A percentile compares a stretch with the other conserved stretches of the same genome.
Conservation (phyloP, 2,113 vertebrate genomes). For the Peucedramus taeniatus region DNA sequence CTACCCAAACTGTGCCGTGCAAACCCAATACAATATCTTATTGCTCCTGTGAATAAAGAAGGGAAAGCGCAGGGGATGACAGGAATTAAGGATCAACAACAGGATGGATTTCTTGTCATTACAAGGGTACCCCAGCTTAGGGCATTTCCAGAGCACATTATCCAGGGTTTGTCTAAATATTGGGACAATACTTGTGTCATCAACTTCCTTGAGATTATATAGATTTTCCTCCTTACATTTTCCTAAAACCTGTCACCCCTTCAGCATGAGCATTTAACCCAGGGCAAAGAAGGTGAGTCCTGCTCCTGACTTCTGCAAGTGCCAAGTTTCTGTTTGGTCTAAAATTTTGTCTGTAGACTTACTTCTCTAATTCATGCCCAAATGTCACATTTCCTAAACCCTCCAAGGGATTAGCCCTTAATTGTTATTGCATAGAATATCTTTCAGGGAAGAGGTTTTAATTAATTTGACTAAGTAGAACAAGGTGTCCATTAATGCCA, state of each 20-base stretch:
- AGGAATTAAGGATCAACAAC: not conserved
- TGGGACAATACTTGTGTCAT: not conserved
- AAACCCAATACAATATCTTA: not conserved
- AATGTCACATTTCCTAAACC: not conserved
- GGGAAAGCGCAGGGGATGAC: not conserved
- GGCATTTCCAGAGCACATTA: not conserved
- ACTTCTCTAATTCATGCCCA: not conserved
- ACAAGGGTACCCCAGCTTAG: rapidly evolving
- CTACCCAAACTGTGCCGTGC: rapidly evolving
- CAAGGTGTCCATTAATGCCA: not conserved
- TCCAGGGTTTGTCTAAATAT: not conserved
- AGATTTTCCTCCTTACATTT: not conserved
- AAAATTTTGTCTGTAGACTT: not conserved
- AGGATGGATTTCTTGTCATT: not conserved
- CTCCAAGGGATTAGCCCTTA: not conserved
- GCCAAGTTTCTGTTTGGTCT: not conserved
- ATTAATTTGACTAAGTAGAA: not conserved
- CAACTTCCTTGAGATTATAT: not conserved
- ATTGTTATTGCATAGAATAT: not conserved
- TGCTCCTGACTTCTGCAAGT: not conserved
- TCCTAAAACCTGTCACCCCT: not conserved
- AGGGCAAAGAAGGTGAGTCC: not conserved
- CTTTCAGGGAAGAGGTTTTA: not conserved
- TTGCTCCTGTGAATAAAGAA: not conserved
- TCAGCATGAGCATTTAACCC: not conserved